Base-by-base conservation (phyloP, 64 coral and sea anemone genomes). In the Anthopleura sola region DNA sequence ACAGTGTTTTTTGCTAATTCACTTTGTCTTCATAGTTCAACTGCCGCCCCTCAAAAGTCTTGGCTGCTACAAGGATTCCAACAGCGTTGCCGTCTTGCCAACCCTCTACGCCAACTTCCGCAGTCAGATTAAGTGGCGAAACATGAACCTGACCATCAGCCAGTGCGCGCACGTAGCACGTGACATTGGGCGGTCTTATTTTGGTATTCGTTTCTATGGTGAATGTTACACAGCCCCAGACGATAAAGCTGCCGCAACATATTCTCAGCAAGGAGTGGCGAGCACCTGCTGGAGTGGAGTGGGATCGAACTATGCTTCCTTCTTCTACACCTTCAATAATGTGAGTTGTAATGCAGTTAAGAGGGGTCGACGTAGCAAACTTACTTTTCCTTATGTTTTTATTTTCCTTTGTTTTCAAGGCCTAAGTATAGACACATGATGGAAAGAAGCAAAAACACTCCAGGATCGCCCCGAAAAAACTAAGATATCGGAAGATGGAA, bases 91-190 rank as follows among this genome's bases (percentile, higher is more conserved):
- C 3, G 93, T 84, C 18, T 19, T 94, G 0, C 47, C 88, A 4
- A 36, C 23, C 2, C 5, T 78, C 16, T 90, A 87, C 40, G 85
- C 88, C 26, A 84, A 55, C 46, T 90, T 94, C 68, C 93, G 93
- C 14, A 3, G 15, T 3, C 86, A 83, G 14, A 80, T 84, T 8
- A 28, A 80, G 46, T 87, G 88, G 93, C 0, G 79, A 10, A 57
- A 79, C 19, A 18, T 87, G 56, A 75, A 87, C 39, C 28, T 49
- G 7, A 90, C 85, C 26, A 32, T 94, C 26, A 49, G 29, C 19
- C 81, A 87, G 31, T 94, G 93, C n/a, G 88, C 93, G n/a, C 23
- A 68, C 8, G 93, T 90, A 55, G 88, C 88, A 33, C 84, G 74
- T 40, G 93, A 90, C 62, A 90, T 78, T 20, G 84, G 79, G 24